Evolutionary conservation across 2,797 vertebrate genomes (phyloP).

Genomic region (Zenarchopterus dispar): DNA sequence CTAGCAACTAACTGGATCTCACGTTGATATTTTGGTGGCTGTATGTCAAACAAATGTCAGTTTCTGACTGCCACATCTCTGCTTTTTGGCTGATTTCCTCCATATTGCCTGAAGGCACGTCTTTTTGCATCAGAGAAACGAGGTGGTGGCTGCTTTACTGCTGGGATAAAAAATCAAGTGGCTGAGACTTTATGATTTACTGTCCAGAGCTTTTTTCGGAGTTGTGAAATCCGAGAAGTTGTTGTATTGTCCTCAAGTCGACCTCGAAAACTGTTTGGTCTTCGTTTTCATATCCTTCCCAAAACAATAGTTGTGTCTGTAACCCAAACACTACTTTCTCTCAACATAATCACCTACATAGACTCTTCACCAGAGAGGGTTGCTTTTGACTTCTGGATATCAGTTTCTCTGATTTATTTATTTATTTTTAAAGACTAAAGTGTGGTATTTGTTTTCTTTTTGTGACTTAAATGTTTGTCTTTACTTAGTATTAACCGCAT

Average conservation of each 20-base stretch:
- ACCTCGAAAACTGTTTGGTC: slow-evolving; percentile 32
- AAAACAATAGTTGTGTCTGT: slow-evolving; percentile 15
- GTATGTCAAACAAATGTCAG: not conserved
- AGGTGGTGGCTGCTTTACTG: not conserved
- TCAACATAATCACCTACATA: too few relatives aligned
- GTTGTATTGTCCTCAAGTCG: slow-evolving; percentile 23
- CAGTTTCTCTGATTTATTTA: not conserved
- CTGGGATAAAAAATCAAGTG: not conserved
- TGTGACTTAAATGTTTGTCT: too few relatives aligned
- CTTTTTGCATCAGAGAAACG: not conserved
- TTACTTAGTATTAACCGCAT: not conserved
- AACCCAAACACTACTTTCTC: slow-evolving; percentile 12
- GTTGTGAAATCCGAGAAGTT: slow-evolving; percentile 39
- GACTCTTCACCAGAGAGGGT: not conserved
- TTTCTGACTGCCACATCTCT: slow-evolving; percentile 32
- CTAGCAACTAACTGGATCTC: too few relatives aligned
- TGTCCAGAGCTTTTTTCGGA: not conserved
- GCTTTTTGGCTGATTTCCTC: slow-evolving; percentile 6
- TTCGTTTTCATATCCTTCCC: slow-evolving; percentile 12
- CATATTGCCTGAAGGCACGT: slow-evolving; percentile 18
- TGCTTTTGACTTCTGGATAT: too few relatives aligned
- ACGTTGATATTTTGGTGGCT: not conserved
- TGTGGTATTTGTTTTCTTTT: not conserved
- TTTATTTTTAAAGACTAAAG: too few relatives aligned
- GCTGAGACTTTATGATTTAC: slow-evolving; percentile 4